phyloP scores from a whole-genome alignment of 2,888 invertebrate species.

The Eupeodes luniger region DNA sequence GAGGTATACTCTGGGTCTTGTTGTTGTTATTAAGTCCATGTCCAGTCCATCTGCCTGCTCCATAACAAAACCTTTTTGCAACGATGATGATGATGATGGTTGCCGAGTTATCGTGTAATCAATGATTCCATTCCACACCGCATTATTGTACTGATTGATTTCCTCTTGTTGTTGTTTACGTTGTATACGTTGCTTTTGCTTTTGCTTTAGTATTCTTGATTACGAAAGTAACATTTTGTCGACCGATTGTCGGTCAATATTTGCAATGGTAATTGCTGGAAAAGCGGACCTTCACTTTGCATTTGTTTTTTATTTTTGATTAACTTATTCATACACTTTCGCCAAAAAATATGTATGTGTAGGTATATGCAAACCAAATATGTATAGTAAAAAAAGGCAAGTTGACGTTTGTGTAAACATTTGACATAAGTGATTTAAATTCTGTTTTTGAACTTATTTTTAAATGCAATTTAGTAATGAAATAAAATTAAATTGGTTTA shows the following conservation, averaged over 20 bases:
- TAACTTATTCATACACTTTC: slow-evolving; percentile 39
- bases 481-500: no score
- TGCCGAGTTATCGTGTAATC: slow-evolving; percentile 57
- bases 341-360: background rate
- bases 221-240: slow-evolving; percentile 34
- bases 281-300: slow-evolving; percentile 8
- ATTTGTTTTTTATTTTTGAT: background rate
- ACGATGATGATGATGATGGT: background rate
- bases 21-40: background rate
- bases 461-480: no score
- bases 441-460: no score
- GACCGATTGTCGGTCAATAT: slow-evolving; percentile 53
- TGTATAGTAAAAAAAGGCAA: background rate
- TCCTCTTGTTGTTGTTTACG: slow-evolving; percentile 33
- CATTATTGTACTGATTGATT: slow-evolving; percentile 49
- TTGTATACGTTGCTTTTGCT: background rate
- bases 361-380: background rate
- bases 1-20: background rate
- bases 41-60: slow-evolving; percentile 39
- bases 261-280: slow-evolving; percentile 53
- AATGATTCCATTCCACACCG: slow-evolving; percentile 46
- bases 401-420: no score
- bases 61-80: background rate
- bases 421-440: no score
- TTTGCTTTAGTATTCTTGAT: no score